A percentile compares a stretch with the other conserved stretches of the same genome.
Conservation (phyloP, 2,113 vertebrate genomes). For the Grammomys surdaster region DNA sequence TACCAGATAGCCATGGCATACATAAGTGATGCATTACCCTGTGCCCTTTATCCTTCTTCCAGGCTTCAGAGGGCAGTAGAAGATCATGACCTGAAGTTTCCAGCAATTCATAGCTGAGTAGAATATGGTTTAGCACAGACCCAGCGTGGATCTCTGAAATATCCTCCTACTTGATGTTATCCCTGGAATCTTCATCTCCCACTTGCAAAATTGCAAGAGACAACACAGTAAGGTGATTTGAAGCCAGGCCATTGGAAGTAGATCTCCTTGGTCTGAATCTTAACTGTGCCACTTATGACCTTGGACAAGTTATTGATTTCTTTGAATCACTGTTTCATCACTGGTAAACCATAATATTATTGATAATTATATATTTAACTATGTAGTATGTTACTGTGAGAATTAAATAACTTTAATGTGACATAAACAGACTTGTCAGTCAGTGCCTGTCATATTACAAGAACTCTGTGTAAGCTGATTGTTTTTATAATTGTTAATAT, state of each 20-base stretch:
- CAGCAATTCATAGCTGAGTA: background rate
- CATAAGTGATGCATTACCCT: background rate
- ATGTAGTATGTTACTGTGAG: background rate
- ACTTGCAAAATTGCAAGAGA: background rate
- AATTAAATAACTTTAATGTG: background rate
- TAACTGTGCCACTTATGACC: background rate
- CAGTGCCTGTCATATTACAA: background rate
- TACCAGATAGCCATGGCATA: background rate
- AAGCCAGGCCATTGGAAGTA: background rate
- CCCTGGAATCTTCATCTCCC: background rate
- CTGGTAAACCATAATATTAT: slow-evolving; percentile 9
- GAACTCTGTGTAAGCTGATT: background rate
- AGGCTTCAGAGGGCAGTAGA: background rate
- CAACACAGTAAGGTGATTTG: background rate
- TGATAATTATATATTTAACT: background rate
- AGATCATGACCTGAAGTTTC: background rate
- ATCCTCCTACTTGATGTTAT: background rate
- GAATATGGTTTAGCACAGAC: background rate
- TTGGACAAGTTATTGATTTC: background rate
- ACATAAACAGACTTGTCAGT: background rate
- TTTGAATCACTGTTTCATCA: slow-evolving; percentile 3
- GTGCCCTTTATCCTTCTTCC: background rate
- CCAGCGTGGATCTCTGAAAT: background rate
- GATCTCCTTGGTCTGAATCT: background rate
- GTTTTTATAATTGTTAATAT: background rate